Conservation (phyloP, 2,797 vertebrate genomes). For the Ctenochaetus hawaiiensis region DNA sequence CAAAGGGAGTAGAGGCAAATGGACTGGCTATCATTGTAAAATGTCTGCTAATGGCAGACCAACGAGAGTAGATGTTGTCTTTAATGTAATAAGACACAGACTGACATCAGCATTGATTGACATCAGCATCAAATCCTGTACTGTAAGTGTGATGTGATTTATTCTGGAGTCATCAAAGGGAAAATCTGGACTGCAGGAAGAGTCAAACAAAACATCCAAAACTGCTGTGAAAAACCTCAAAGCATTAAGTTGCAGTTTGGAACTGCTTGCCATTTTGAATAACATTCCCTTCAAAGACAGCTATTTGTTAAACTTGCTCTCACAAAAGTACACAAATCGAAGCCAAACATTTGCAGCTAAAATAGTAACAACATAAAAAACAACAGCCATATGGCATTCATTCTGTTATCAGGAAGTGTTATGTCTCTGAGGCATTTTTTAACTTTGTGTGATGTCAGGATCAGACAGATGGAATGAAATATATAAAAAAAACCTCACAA, state of each 20-base stretch:
- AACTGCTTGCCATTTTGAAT: constrained; percentile 20
- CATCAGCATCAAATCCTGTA: neutral
- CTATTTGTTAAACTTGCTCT: constrained; percentile 1
- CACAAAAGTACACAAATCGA: neutral
- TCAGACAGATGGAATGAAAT: constrained; percentile 8
- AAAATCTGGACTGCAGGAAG: neutral
- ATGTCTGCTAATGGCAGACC: neutral
- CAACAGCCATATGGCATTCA: constrained; percentile 16
- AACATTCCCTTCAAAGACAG: neutral
- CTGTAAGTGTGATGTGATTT: neutral
- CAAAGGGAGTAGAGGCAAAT: neutral
- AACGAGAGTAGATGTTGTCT: neutral
- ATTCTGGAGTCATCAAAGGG: neutral
- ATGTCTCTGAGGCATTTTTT: constrained; percentile 14
- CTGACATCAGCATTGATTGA: neutral
- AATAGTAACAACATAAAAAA: constrained; percentile 4
- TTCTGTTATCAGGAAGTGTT: constrained; percentile 16
- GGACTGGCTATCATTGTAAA: neutral
- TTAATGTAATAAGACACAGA: neutral
- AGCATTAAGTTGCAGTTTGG: constrained; percentile 22
- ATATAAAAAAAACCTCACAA: neutral
- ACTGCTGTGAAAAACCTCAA: constrained; percentile 19
- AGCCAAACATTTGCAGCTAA: constrained; percentile 15
- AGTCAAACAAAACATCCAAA: constrained; percentile 9
- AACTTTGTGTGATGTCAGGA: constrained; percentile 17